phyloP scores from a whole-genome alignment of 2,888 invertebrate species.

The Drosophila tanythrix region DNA sequence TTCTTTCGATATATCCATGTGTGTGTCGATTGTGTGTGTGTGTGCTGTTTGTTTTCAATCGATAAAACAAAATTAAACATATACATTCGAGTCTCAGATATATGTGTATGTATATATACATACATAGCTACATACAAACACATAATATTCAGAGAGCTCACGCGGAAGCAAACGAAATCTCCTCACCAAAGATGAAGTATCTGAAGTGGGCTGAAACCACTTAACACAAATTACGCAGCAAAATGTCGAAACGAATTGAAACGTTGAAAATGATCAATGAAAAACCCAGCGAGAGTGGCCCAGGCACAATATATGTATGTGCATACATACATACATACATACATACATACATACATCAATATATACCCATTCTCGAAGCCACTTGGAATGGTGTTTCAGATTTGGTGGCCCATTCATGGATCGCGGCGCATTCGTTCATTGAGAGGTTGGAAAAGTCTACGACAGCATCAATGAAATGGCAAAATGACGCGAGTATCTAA shows the following conservation, averaged over 20 bases:
- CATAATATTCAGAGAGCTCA: slow-evolving; percentile 8
- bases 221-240: slow-evolving; percentile 84
- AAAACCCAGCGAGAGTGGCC: slow-evolving; percentile 35
- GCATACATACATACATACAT: not conserved
- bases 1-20: slow-evolving; percentile 20
- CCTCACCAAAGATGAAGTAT: slow-evolving; percentile 39
- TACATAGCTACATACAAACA: not conserved
- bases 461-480: slow-evolving; percentile 70
- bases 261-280: slow-evolving; percentile 72
- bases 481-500: slow-evolving; percentile 50
- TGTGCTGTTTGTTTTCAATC: slow-evolving; percentile 57
- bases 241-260: slow-evolving; percentile 80
- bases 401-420: slow-evolving; percentile 32
- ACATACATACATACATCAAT: not conserved
- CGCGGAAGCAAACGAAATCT: slow-evolving; percentile 60
- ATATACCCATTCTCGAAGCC: slow-evolving; percentile 19
- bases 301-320: slow-evolving; percentile 1
- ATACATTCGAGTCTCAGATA: slow-evolving; percentile 39
- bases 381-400: slow-evolving; percentile 20
- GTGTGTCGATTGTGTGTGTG: not conserved
- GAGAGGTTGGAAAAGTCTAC: slow-evolving; percentile 43
- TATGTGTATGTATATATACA: not conserved
- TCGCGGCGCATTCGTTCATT: slow-evolving; percentile 39
- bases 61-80: slow-evolving; percentile 67
- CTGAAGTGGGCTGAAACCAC: slow-evolving; percentile 82